Base-by-base conservation (phyloP, 2,113 vertebrate genomes). In the Rhinoptilus africanus region DNA sequence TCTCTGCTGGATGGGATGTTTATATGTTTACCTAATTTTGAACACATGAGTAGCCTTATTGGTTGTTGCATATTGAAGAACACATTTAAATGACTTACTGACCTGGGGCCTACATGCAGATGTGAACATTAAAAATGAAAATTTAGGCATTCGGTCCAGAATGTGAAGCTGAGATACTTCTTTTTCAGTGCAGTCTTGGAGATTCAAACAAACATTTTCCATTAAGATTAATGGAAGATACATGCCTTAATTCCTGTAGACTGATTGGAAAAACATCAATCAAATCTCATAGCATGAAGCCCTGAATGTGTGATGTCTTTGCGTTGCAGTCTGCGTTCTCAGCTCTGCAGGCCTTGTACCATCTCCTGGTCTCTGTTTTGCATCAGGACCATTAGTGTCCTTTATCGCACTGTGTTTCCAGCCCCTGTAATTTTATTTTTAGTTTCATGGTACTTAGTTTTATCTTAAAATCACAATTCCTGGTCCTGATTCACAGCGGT, bases 61-160 rank as follows among this genome's bases (percentile, higher is more conserved):
- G 94, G 69, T 75, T 91, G 57, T 8, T 95, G 48, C 14, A 9
- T 72, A 57, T 78, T 75, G 48, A 92, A 89, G 45, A 28, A 30
- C 39, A 35, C 2, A 1, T 68, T 89, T 94, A 85, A 94, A 85
- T 72, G 80, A 92, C 91, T 93, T 89, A 48, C 83, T 78, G 80
- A 62, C 77, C 45, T 39, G 28, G 19, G 51, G 79, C 53, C 51
- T 73, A 18, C 35, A 21, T 48, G 73, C 80, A 81, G 84, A 89
- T 95, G 76, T 75, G 88, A 75, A 32, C 78, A 93, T 87, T 82
- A 72, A 92, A 94, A 92, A 85, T 35, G 35, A 77, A 88, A 92
- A 92, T 71, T 35, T 18, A 72, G 48, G 56, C 62, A 79, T 72
- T 45, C 32, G 48, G 14, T 76, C 35, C 45, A 53, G 64, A 37